Evolutionary conservation across 2,113 vertebrate genomes (phyloP).

Genomic region (Empidonax traillii): DNA sequence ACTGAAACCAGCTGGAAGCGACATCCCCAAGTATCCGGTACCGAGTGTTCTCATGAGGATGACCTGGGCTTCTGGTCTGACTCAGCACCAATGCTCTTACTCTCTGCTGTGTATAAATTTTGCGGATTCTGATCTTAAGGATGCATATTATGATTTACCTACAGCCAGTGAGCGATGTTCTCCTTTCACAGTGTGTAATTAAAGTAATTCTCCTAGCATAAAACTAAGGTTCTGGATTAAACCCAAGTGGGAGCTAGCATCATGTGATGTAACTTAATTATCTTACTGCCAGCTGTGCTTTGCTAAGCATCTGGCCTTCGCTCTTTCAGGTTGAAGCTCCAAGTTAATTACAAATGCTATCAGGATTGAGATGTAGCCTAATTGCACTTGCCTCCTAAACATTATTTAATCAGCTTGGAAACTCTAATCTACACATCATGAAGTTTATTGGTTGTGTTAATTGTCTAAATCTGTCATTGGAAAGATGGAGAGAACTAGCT

Average conservation of each 20-base stretch:
- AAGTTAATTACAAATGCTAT: conserved; percentile 19
- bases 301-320: background rate
- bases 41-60: rapidly evolving
- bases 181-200: background rate
- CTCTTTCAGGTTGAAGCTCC: background rate
- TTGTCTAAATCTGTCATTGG: background rate
- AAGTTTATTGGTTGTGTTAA: conserved; percentile 15
- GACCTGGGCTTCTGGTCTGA: background rate
- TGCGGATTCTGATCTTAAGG: background rate
- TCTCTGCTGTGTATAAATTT: background rate
- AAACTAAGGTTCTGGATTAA: background rate
- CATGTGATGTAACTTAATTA: background rate
- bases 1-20: background rate
- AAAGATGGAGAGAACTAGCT: background rate
- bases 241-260: background rate
- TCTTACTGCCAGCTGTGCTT: background rate
- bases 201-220: background rate
- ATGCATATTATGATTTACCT: background rate
- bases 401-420: conserved; percentile 21
- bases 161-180: background rate
- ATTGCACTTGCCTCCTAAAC: background rate
- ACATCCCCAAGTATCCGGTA: background rate
- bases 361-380: background rate
- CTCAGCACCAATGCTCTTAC: background rate
- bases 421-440: background rate